These are phyloP conservation scores for Coregonus clupeaformis DNA, from an alignment of 2,113 vertebrate species.

Conservation along the genomic window DNA sequence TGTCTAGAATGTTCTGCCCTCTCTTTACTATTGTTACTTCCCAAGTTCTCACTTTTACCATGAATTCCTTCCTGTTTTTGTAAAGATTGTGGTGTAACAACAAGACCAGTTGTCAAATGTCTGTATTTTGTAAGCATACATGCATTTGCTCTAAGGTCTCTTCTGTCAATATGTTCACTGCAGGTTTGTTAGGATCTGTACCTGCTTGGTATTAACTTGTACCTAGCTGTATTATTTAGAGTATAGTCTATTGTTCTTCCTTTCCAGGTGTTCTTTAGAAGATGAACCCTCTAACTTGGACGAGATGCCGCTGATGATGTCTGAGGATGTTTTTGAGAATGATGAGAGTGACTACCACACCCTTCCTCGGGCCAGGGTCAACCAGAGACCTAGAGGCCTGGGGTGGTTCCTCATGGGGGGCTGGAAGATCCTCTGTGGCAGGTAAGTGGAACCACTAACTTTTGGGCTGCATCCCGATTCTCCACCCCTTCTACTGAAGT, in stretches of 20 bases:
- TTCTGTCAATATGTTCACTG: constrained; percentile 4
- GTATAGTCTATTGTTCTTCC: neutral
- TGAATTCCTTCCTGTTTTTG: too few relatives aligned
- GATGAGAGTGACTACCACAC: constrained; percentile 97
- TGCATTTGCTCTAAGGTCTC: too few relatives aligned
- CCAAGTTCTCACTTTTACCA: too few relatives aligned
- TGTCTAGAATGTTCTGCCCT: neutral
- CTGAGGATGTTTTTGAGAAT: constrained; percentile 96
- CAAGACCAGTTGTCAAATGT: too few relatives aligned
- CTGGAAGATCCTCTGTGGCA: constrained; percentile 91
- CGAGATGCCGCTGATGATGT: constrained; percentile 99
- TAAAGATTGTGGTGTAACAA: too few relatives aligned
- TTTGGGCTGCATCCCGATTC: neutral
- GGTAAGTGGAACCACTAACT: constrained; percentile 61
- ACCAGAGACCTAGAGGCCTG: constrained; percentile 78
- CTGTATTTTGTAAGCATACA: too few relatives aligned
- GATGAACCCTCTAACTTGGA: constrained; percentile 93
- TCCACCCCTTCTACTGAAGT: too few relatives aligned
- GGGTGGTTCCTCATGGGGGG: constrained; percentile 90
- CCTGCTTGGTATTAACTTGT: neutral
- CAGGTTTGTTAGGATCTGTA: neutral
- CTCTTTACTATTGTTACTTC: neutral
- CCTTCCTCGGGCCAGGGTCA: constrained; percentile 84
- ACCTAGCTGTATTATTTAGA: neutral
- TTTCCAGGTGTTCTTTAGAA: constrained; percentile 85